Conservation (phyloP, 2,888 invertebrate genomes). For the Litoditis marina region DNA sequence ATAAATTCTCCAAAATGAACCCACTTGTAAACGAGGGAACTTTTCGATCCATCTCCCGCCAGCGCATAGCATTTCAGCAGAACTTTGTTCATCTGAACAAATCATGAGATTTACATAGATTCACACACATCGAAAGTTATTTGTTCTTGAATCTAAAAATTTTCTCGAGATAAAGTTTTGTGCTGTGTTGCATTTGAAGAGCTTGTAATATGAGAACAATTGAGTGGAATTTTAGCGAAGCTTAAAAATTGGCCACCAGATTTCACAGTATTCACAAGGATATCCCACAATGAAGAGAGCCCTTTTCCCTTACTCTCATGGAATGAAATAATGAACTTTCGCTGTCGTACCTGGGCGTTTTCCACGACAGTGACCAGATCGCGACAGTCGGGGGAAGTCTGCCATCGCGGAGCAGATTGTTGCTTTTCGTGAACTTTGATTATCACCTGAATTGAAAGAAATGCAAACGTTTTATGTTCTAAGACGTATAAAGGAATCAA, state of each 20-base stretch:
- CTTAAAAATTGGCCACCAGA: no score
- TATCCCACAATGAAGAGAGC: no score
- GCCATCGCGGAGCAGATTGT: slow-evolving; percentile 57
- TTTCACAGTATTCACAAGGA: no score
- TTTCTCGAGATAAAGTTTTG: not conserved
- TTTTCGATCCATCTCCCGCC: slow-evolving; percentile 35
- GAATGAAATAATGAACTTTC: no score
- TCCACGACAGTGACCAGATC: slow-evolving; percentile 43
- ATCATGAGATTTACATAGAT: no score
- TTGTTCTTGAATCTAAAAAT: not conserved
- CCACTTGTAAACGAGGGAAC: slow-evolving; percentile 51
- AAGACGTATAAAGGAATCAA: no score
- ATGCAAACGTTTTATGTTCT: no score
- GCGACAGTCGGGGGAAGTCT: slow-evolving; percentile 42
- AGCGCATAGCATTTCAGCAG: slow-evolving; percentile 53
- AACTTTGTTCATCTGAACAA: slow-evolving; percentile 45
- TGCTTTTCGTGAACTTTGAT: slow-evolving; percentile 46
- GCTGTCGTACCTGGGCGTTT: slow-evolving; percentile 38
- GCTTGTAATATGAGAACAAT: no score
- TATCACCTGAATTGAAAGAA: slow-evolving; percentile 67
- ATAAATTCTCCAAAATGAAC: no score
- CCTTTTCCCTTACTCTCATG: no score
- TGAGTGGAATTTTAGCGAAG: no score
- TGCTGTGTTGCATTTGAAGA: no score
- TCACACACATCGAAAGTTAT: not conserved